These are phyloP conservation scores for Channa striata DNA, from an alignment of 2,797 vertebrate species.

Conservation along the genomic window DNA sequence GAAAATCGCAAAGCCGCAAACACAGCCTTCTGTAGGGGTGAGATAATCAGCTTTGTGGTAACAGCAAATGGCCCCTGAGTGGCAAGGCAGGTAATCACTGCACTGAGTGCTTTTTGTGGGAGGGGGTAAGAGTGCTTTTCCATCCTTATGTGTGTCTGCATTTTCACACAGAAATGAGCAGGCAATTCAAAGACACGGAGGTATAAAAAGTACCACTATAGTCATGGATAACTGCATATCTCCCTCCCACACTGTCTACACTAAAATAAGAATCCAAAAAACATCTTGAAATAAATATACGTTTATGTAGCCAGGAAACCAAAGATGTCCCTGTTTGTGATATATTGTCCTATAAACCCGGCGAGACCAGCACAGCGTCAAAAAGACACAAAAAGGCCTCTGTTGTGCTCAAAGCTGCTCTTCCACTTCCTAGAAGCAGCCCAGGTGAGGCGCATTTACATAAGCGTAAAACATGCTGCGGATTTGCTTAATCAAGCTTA, in stretches of 20 bases:
- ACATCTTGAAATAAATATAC: background rate
- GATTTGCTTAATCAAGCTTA: slow-evolving; percentile 56
- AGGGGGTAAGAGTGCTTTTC: slow-evolving; percentile 68
- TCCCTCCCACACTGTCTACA: slow-evolving; percentile 23
- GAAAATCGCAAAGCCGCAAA: slow-evolving; percentile 78
- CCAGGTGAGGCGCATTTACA: slow-evolving; percentile 55
- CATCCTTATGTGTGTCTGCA: slow-evolving; percentile 49
- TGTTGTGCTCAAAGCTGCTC: slow-evolving; percentile 33
- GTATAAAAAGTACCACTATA: slow-evolving; percentile 40
- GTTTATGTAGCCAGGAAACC: slow-evolving; percentile 7
- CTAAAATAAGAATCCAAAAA: slow-evolving; percentile 4
- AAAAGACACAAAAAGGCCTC: slow-evolving; percentile 24
- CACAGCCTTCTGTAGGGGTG: slow-evolving; percentile 75
- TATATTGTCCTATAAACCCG: slow-evolving; percentile 4
- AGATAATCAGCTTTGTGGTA: slow-evolving; percentile 81
- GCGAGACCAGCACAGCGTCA: background rate
- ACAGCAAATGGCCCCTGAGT: slow-evolving; percentile 78
- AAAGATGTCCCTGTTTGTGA: slow-evolving; percentile 13
- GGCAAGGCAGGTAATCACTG: slow-evolving; percentile 80
- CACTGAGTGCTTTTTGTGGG: slow-evolving; percentile 72
- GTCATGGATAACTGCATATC: slow-evolving; percentile 7
- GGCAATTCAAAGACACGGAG: slow-evolving; percentile 34
- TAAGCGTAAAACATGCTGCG: slow-evolving; percentile 27
- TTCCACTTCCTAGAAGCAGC: slow-evolving; percentile 32
- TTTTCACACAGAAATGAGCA: slow-evolving; percentile 61